Percentiles rank a stretch among this genome's conserved stretches.
Evolutionary conservation across 2,797 vertebrate genomes (phyloP).

Genomic region (Centroberyx gerrardi): DNA sequence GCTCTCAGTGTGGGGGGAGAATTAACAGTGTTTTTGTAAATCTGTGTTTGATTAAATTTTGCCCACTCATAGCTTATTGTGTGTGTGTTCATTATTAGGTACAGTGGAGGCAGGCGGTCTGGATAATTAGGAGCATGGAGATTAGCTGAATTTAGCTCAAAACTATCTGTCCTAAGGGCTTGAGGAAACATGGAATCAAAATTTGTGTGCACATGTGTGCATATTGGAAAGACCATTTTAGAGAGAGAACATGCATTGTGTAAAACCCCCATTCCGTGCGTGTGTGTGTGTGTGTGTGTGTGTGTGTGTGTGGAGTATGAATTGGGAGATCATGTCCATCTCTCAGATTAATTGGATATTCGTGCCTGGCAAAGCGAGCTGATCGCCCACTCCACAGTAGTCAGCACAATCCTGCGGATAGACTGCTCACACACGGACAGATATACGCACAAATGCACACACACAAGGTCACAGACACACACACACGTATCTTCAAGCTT

Average conservation of each 20-base stretch:
- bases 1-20: background rate
- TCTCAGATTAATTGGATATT: constrained; percentile 48
- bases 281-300: constrained; percentile 6
- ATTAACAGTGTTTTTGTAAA: background rate
- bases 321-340: constrained; percentile 21
- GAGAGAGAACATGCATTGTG: background rate
- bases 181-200: no score
- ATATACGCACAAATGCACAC: background rate
- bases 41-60: background rate
- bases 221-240: background rate
- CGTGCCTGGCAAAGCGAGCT: constrained; percentile 23
- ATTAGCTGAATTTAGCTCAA: background rate
- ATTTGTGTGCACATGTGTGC: background rate
- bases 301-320: background rate
- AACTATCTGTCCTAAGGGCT: background rate
- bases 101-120: background rate
- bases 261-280: no score
- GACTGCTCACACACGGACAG: background rate
- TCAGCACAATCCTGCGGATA: constrained; percentile 28
- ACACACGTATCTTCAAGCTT: no score
- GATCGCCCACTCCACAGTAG: constrained; percentile 22
- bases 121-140: background rate
- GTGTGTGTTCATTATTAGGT: background rate
- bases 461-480: no score
- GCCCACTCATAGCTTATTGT: background rate